phyloP scores from a whole-genome alignment of 2,797 vertebrate genomes.

The Paratrypauchen microcephalus region DNA sequence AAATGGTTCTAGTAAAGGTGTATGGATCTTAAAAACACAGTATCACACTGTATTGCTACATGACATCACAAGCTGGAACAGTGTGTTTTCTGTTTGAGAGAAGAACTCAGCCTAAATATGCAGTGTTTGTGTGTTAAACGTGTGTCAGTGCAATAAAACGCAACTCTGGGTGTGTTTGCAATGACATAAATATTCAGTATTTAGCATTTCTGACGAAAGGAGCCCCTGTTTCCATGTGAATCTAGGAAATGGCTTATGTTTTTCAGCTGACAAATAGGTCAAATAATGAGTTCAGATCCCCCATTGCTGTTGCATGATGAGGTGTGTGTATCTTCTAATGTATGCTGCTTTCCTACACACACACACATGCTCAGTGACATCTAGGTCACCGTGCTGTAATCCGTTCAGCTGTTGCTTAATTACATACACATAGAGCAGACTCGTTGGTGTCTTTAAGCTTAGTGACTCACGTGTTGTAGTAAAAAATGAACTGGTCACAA shows the following conservation, averaged over 20 bases:
- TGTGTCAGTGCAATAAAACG: no score
- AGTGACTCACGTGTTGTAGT: conserved; percentile 25
- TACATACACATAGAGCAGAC: conserved; percentile 41
- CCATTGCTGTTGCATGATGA: conserved; percentile 31
- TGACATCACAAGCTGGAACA: no score
- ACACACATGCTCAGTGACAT: conserved; percentile 20
- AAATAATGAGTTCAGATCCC: conserved; percentile 18
- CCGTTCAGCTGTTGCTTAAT: conserved; percentile 56
- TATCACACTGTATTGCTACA: no score
- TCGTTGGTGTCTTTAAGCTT: conserved; percentile 34
- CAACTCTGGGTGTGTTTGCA: no score
- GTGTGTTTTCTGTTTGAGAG: no score
- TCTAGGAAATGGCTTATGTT: conserved; percentile 2
- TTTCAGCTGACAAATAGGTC: conserved; percentile 40
- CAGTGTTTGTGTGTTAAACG: no score
- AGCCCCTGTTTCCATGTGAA: neutral
- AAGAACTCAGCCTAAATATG: no score
- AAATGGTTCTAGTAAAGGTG: no score
- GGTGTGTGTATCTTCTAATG: conserved; percentile 34
- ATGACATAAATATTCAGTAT: neutral
- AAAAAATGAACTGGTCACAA: conserved; percentile 4
- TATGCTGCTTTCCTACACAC: conserved; percentile 10
- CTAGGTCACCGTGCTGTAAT: conserved; percentile 64
- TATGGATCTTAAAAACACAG: no score
- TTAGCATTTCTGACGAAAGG: neutral